Evolutionary conservation across 2,888 invertebrate genomes (phyloP).

Genomic region (Tromatobia lineatoria): DNA sequence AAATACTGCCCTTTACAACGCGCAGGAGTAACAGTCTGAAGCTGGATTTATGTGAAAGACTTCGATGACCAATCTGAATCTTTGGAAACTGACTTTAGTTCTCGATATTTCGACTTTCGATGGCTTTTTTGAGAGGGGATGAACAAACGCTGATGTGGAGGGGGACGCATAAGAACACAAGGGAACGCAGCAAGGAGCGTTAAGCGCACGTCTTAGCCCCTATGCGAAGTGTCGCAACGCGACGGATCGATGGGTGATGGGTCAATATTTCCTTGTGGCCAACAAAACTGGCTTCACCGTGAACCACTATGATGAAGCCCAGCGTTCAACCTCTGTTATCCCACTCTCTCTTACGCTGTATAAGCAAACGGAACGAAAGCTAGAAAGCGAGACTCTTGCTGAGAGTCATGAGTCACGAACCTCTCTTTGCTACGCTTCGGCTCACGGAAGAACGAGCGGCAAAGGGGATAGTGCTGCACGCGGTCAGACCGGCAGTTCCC

Average conservation of each 20-base stretch:
- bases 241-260: conserved; percentile 62
- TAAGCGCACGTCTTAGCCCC: conserved; percentile 46
- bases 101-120: too few relatives aligned
- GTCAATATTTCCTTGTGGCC: conserved; percentile 64
- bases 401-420: conserved; percentile 53
- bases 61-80: too few relatives aligned
- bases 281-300: conserved; percentile 61
- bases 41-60: too few relatives aligned
- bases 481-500: conserved; percentile 27
- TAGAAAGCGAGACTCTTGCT: conserved; percentile 17
- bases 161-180: neutral
- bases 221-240: conserved; percentile 55
- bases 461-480: conserved; percentile 42
- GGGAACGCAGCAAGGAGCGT: conserved; percentile 12
- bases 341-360: conserved; percentile 12
- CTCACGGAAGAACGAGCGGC: conserved; percentile 42
- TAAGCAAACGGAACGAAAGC: conserved; percentile 19
- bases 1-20: too few relatives aligned
- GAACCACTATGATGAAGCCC: conserved; percentile 58
- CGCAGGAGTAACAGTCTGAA: too few relatives aligned
- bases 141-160: neutral
- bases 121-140: too few relatives aligned
- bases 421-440: conserved; percentile 29
- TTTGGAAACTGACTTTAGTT: too few relatives aligned
- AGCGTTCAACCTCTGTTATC: conserved; percentile 3